Base-by-base conservation (phyloP, 2,888 invertebrate genomes). In the Stictocephala bisonia region DNA sequence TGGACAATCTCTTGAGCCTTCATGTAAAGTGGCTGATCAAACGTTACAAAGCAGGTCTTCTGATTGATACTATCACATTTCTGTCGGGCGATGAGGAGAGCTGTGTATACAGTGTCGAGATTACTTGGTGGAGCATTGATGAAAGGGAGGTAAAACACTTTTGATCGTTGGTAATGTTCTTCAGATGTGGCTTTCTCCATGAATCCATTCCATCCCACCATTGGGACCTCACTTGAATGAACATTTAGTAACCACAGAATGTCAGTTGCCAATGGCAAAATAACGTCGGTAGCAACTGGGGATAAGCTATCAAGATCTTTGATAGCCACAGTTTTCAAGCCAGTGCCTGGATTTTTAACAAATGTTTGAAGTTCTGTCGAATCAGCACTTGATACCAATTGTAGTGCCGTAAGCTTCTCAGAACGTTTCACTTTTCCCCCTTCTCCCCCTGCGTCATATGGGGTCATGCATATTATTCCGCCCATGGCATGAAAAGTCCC, bases 41-140 rank as follows among this genome's bases (percentile, higher is more conserved):
- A 82, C 53, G 81, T 82, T 9, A 81, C 75, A 11, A 82, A 74
- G 69, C 79, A 79, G 9, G 70, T 69, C 60, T 79, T 76, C 53
- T 79, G 77, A 44, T 73, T 58, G 9, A 74, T 53, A 24, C 20
- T 44, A 68, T 79, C 75, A 40, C 76, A 72, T 74, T 73, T 69
- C 24, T 78, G 50, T 51, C 75, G 15, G 70, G 80, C 79, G 75
- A 73, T 69, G 29, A 56, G 69, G 51, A 83, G 77, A 76, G 80
- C 74, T 44, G 82, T 81, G 41, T 76, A 79, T 44, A 82, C 77
- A 26, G 81, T 82, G 70, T 80, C 74, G 50, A 75, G 79, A 73
- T 83, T 76, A 74, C 77, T 80, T 31, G 82, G 80, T 58, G 81
- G 81, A 56, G 79, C 77, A 75, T 82, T 77, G 51, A 83, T 81